Base-by-base conservation (phyloP, 2,113 vertebrate genomes). In the Periophthalmodon schlosseri region DNA sequence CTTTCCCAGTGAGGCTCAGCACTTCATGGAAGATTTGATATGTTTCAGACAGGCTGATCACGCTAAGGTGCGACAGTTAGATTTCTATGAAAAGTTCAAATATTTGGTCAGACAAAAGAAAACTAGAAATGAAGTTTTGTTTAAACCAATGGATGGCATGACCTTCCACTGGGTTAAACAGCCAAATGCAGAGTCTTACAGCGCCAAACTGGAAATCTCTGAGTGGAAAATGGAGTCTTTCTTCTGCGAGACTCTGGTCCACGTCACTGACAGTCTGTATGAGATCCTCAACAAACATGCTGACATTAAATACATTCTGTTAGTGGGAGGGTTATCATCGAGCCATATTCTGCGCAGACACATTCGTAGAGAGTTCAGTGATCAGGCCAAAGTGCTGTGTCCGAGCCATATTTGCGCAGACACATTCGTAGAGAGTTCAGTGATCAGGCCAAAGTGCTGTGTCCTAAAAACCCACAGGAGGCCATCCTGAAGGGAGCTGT, bases 281-380 rank as follows among this genome's bases (percentile, higher is more conserved):
- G 63, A 61, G 21, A 82, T 83, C 61, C 6, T 84, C 2, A 11
- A 23, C 2, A 76, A 63, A 60, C 34, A 52, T 24, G n/a, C 57
- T 1, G 64, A 33, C 11, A 78, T 83, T 34, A 33, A 74, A 0
- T 79, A 47, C 58, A 75, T 84, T 15, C 47, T 84, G 39, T 65
- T 84, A 16, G 82, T 82, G 20, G 85, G 85, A 13, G 86, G 86
- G 3, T 85, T 66, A 8, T 77, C 82, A 15, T 44, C 58, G 16
- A 73, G 72, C 34, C 28, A 58, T 47, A 61, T 61, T 33, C 58
- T 61, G 14, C 0, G 34, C 34, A 36, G 34, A 36, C 34, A 36
- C 34, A 36, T 64, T 34, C 7, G 9, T 18, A 10, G 2, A 34
- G 61, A 64, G 33, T 64, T 64, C 9, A 20, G 24, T 33, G 24